These are phyloP conservation scores for Chauna torquata DNA, from an alignment of 2,113 vertebrate genomes.

Conservation along the genomic window DNA sequence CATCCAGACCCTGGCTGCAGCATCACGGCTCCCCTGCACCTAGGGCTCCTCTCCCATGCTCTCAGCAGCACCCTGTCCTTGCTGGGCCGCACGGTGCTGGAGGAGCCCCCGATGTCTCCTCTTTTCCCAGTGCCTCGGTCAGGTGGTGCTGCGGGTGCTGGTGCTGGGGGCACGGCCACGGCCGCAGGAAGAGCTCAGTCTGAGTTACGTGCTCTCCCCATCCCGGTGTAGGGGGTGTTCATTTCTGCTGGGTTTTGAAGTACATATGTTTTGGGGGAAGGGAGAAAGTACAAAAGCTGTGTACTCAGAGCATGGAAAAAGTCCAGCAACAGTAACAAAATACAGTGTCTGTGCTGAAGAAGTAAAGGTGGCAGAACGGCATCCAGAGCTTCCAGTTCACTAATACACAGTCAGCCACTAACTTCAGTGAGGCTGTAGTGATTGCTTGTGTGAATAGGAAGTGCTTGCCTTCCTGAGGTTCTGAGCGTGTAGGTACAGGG, in stretches of 20 bases:
- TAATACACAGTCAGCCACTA: neutral
- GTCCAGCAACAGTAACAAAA: constrained; percentile 2
- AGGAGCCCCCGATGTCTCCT: neutral
- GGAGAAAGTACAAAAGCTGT: constrained; percentile 9
- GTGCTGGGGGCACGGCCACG: neutral
- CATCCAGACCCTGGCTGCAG: neutral
- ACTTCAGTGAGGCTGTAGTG: neutral
- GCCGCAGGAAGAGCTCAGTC: neutral
- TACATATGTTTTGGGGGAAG: constrained; percentile 51
- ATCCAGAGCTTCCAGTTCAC: neutral
- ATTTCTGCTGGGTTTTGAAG: constrained; percentile 30
- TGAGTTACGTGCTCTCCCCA: neutral
- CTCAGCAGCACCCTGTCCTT: neutral
- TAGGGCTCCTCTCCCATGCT: fast-evolving
- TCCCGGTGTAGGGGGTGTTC: constrained; percentile 8
- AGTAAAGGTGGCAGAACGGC: neutral
- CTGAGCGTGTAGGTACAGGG: neutral
- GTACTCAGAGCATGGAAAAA: constrained; percentile 20
- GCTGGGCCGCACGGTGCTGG: neutral
- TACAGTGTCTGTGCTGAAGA: neutral
- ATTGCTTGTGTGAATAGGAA: neutral
- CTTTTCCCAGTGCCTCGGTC: fast-evolving
- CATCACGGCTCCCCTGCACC: neutral
- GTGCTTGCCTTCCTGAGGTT: neutral
- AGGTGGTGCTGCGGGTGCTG: neutral